Conservation (phyloP, 2,888 invertebrate species). For the Eilema griseolum region DNA sequence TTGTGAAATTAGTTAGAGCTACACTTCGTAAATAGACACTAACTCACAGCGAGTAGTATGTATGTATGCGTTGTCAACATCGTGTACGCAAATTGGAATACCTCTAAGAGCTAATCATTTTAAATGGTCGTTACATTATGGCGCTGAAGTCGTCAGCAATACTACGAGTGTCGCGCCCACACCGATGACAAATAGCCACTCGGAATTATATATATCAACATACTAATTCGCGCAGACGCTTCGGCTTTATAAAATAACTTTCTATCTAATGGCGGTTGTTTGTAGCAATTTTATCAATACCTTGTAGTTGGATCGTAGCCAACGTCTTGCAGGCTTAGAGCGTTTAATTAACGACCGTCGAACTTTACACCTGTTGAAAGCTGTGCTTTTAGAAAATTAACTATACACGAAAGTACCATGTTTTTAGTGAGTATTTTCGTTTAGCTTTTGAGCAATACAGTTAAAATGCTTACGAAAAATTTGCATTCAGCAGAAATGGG, state of each 20-base stretch:
- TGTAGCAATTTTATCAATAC: conserved; percentile 82
- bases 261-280: conserved; percentile 68
- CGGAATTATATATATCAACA: conserved; percentile 66
- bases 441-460: conserved; percentile 46
- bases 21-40: conserved; percentile 68
- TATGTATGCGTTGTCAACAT: conserved; percentile 63
- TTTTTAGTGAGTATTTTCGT: conserved; percentile 64
- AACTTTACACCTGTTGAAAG: conserved; percentile 86
- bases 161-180: conserved; percentile 58
- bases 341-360: conserved; percentile 85
- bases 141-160: conserved; percentile 51
- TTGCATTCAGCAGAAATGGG: neutral
- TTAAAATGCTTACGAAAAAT: conserved; percentile 29
- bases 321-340: conserved; percentile 79
- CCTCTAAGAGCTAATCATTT: conserved; percentile 59
- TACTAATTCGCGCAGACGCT: conserved; percentile 67
- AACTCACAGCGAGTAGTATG: conserved; percentile 61
- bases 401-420: conserved; percentile 68
- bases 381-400: conserved; percentile 75
- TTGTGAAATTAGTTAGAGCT: conserved; percentile 72
- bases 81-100: conserved; percentile 65
- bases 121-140: conserved; percentile 36
- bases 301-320: conserved; percentile 74
- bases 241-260: conserved; percentile 69
- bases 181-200: conserved; percentile 65